A percentile compares a stretch with the other conserved stretches of the same genome.
phyloP scores from a whole-genome alignment of 2,113 vertebrate species.

The Misgurnus anguillicaudatus region DNA sequence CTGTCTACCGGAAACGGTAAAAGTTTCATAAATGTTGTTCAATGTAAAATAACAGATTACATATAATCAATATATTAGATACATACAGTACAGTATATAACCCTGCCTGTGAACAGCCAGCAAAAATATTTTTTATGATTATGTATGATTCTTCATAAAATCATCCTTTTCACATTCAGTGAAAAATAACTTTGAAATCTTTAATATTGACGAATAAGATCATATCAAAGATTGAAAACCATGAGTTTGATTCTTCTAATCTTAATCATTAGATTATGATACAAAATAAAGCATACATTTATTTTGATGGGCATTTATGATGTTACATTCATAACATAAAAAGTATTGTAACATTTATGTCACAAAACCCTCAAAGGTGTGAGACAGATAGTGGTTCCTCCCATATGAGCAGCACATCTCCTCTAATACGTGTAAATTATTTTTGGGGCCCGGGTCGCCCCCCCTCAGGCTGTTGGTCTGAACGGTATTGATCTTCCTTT shows the following conservation, averaged over 20 bases:
- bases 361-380: neutral
- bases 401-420: neutral
- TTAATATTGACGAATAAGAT: too few relatives aligned
- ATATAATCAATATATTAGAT: neutral
- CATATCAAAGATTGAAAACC: too few relatives aligned
- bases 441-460: slow-evolving; percentile 25
- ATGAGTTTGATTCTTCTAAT: too few relatives aligned
- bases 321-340: neutral
- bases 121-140: too few relatives aligned
- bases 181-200: too few relatives aligned
- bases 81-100: neutral
- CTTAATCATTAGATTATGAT: too few relatives aligned
- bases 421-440: slow-evolving; percentile 52
- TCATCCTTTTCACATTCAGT: too few relatives aligned
- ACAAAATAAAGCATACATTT: too few relatives aligned
- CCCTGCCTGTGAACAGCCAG: too few relatives aligned
- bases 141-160: too few relatives aligned
- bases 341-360: neutral
- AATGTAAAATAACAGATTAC: neutral
- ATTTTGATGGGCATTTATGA: too few relatives aligned
- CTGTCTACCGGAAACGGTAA: neutral
- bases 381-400: neutral
- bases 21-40: neutral
- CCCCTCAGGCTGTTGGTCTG: slow-evolving; percentile 37
- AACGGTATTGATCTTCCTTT: slow-evolving; percentile 52